Evolutionary conservation across 92 coral and sea anemone genomes (phyloP).

Genomic region (Porites divaricata): DNA sequence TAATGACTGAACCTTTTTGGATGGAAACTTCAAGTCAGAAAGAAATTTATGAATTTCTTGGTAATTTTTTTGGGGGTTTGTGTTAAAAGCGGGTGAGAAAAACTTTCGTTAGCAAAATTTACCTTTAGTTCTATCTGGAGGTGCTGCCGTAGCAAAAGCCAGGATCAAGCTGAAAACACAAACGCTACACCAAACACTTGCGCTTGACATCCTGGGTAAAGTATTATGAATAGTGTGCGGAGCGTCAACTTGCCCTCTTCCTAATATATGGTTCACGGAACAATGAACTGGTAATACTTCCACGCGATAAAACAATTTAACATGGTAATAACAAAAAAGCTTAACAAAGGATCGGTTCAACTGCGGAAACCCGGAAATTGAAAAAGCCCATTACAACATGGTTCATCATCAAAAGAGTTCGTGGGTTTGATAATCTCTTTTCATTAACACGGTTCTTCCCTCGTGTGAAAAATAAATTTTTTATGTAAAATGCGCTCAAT

Average conservation of each 20-base stretch:
- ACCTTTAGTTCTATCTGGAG: conserved; percentile 22
- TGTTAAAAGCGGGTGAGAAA: too few species aligned
- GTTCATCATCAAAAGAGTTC: background rate
- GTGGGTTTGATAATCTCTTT: background rate
- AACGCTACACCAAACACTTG: background rate
- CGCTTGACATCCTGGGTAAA: background rate
- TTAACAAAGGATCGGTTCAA: background rate
- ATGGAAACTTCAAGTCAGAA: too few species aligned
- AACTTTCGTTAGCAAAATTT: background rate
- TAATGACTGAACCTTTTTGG: too few species aligned
- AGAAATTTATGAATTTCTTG: too few species aligned
- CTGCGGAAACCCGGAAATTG: conserved; percentile 27
- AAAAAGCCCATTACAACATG: conserved; percentile 11
- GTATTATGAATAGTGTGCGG: background rate
- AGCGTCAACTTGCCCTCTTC: background rate
- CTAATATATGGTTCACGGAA: background rate
- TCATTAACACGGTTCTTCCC: background rate
- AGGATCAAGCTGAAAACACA: conserved; percentile 2
- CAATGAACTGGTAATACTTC: background rate
- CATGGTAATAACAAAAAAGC: conserved; percentile 3
- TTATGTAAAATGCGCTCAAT: background rate
- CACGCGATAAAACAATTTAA: conserved; percentile 6
- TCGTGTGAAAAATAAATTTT: background rate
- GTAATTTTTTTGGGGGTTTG: too few species aligned
- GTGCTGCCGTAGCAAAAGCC: conserved; percentile 5